These are phyloP conservation scores for Batillaria attramentaria DNA, from an alignment of 1,140 invertebrate species.

Conservation along the genomic window DNA sequence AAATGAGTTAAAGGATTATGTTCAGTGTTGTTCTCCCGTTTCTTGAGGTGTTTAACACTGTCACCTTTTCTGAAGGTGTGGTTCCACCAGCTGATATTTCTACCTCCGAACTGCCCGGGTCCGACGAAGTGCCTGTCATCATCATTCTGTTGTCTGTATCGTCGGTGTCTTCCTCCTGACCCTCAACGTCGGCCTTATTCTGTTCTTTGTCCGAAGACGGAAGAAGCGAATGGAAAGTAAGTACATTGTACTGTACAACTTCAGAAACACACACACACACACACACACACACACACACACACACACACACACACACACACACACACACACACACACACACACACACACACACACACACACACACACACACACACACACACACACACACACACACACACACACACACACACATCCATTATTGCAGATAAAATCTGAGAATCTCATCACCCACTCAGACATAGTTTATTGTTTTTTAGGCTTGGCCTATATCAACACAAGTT, in stretches of 20 bases:
- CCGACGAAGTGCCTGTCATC: conserved; percentile 81
- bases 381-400: no score
- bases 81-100: conserved; percentile 69
- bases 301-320: neutral
- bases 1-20: no score
- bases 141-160: conserved; percentile 87
- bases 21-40: neutral
- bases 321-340: no score
- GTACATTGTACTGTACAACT: neutral
- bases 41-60: no score
- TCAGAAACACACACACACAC: neutral
- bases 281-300: neutral
- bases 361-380: no score
- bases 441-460: no score
- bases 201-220: conserved; percentile 86
- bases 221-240: conserved; percentile 76
- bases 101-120: conserved; percentile 44
- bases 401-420: no score
- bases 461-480: no score
- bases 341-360: no score
- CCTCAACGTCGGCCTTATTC: conserved; percentile 86
- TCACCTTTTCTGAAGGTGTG: conserved; percentile 66
- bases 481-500: no score
- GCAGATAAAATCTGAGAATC: no score
- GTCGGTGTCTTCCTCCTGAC: conserved; percentile 84